These are phyloP conservation scores for Lumbricus terrestris DNA, from an alignment of 2,888 invertebrate genomes.

Conservation along the genomic window DNA sequence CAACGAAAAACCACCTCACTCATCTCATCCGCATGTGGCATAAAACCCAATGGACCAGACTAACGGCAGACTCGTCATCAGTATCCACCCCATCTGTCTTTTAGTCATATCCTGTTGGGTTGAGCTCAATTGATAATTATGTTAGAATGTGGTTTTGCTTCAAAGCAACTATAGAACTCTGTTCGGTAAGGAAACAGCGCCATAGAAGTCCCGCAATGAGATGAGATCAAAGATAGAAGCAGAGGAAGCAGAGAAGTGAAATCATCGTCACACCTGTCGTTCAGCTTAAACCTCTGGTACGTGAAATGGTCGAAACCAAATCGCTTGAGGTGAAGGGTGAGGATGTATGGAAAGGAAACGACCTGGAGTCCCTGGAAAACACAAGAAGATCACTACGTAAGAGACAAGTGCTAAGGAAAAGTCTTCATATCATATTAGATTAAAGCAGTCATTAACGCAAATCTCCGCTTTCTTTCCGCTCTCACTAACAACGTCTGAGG, in stretches of 20 bases:
- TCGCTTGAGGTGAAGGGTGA: conserved; percentile 81
- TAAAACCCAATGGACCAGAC: no score
- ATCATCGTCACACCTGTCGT: conserved; percentile 65
- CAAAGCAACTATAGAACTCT: no score
- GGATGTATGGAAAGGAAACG: conserved; percentile 78
- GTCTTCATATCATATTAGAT: not conserved
- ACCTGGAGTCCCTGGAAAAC: conserved; percentile 73
- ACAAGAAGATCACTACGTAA: conserved; percentile 35
- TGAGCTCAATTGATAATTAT: no score
- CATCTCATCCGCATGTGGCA: no score
- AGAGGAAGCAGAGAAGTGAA: not conserved
- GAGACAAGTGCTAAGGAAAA: not conserved
- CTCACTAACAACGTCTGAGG: no score
- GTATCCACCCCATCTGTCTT: no score
- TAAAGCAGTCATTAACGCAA: not conserved
- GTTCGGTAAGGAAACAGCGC: not conserved
- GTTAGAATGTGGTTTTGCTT: no score
- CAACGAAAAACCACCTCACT: no score
- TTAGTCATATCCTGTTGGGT: no score
- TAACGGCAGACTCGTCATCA: no score
- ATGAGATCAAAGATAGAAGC: not conserved
- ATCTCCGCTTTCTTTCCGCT: not conserved
- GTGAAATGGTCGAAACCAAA: conserved; percentile 86
- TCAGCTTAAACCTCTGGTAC: conserved; percentile 80
- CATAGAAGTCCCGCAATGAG: not conserved